Base-by-base conservation (phyloP, 2,797 vertebrate genomes). In the Molothrus ater region DNA sequence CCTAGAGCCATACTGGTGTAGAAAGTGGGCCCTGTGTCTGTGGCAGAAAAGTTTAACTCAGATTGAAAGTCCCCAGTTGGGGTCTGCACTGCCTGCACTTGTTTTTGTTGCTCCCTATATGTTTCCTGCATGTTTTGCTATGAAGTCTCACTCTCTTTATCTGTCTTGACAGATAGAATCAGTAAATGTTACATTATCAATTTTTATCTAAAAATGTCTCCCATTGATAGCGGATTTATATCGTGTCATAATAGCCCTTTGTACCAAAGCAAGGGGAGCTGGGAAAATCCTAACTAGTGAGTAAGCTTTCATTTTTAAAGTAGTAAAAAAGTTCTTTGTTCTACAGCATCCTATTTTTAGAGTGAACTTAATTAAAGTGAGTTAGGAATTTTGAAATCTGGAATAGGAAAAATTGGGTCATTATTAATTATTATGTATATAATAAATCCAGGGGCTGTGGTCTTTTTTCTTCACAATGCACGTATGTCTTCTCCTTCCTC, bases 311-410 rank as follows among this genome's bases (percentile, higher is more conserved):
- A 94, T 96, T 96, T 96, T 92, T 88, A 64, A 97, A 93, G 82
- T 74, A 82, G 88, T 93, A 95, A 95, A 96, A 95, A 96, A 96
- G 93, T 97, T 94, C 96, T 96, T 97, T 97, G 95, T 97, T 96
- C 96, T 91, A 29, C 69, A 72, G 53, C 64, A 96, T 95, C 93
- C 93, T 97, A 96, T 97, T 96, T 97, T 97, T 97, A 96, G 95
- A 85, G 63, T 51, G 92, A 96, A 97, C 88, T 97, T 97, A 97
- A 96, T 97, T 96, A 97, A 96, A 96, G 88, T 88, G 92, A 95
- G 95, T 66, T 93, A 96, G 87, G 95, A 96, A 97, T 97, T 95
- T 94, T 8, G 11, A 95, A 84, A 91, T 97, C 86, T 86, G 94
- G 75, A 96, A 79, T 90, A 26, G 74, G 92, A 93, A 96, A 93